Base-by-base conservation (phyloP, 2,797 vertebrate genomes). In the Tragelaphus oryx region DNA sequence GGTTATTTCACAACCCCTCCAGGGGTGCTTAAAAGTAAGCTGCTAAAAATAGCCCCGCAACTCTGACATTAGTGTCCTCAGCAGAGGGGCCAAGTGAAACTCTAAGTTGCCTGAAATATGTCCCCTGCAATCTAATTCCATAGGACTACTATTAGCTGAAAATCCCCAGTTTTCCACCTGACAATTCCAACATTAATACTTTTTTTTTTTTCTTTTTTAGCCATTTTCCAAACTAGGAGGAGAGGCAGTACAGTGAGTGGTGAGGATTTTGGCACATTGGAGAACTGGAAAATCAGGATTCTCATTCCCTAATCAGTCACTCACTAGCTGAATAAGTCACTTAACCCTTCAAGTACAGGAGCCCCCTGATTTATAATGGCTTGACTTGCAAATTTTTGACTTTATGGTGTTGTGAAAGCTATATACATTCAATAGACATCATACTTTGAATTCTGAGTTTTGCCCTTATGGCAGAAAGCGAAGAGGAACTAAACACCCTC, bases 31-130 rank as follows among this genome's bases (percentile, higher is more conserved):
- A 75, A 93, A 93, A 96, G 79, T 30, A 78, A 83, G 46, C 55
- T 91, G 37, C 96, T 98, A 97, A 97, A 98, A 98, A 98, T 98
- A 98, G 88, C 33, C 54, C 37, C 93, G 50, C 78, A 89, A 65
- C 71, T 95, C 84, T 97, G 80, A 79, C 18, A 75, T 52, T 75
- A 59, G 92, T 30, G 30, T 95, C 92, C 59, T 93, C 74, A 91
- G 93, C 71, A 59, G 18, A 96, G 96, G 89, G 94, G 79, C 82
- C 87, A 60, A 78, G 79, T 71, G 65, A 97, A 98, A 68, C 74
- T 79, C 80, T 8, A 93, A 90, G 48, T 2, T 28, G 50, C 50
- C 50, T 71, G 60, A 88, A 93, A 79, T 86, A 80, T 18, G 48
- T 26, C 44, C 37, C 28, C 89, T 52, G 54, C 14, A 48, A 90